Evolutionary conservation across 2,113 vertebrate genomes (phyloP).

Genomic region (Lethenteron camtschaticum): DNA sequence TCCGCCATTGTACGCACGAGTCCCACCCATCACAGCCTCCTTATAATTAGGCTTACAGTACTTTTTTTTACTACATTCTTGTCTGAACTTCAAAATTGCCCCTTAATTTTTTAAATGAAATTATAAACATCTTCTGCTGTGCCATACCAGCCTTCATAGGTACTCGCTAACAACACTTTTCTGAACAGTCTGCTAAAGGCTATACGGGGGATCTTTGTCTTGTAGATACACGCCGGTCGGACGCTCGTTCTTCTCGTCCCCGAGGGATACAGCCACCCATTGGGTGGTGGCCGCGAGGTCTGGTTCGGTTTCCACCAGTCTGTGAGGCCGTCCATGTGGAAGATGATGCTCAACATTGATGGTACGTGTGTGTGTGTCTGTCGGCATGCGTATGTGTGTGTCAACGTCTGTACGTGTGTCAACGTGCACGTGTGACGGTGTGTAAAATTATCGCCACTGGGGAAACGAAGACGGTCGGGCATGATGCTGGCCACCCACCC

Average conservation of each 20-base stretch:
- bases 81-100: background rate
- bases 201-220: conserved; percentile 10
- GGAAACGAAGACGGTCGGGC: too few species aligned
- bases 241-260: conserved; percentile 95
- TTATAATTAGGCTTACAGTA: too few species aligned
- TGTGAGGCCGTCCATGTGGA: conserved; percentile 97
- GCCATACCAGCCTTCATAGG: too few species aligned
- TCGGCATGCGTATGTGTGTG: background rate
- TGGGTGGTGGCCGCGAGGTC: conserved; percentile 88
- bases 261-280: conserved; percentile 86
- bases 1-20: too few species aligned
- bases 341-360: conserved; percentile 99
- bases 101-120: conserved; percentile 1
- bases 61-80: background rate
- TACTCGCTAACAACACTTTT: background rate
- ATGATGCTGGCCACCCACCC: too few species aligned
- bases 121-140: background rate
- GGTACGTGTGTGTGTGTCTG: conserved; percentile 17
- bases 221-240: conserved; percentile 88
- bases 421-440: too few species aligned
- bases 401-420: background rate
- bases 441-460: too few species aligned
- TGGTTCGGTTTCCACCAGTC: conserved; percentile 99
- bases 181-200: conserved; percentile 7
- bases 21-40: too few species aligned